Conservation (phyloP, 2,113 vertebrate species). For the Epinephelus fuscoguttatus region DNA sequence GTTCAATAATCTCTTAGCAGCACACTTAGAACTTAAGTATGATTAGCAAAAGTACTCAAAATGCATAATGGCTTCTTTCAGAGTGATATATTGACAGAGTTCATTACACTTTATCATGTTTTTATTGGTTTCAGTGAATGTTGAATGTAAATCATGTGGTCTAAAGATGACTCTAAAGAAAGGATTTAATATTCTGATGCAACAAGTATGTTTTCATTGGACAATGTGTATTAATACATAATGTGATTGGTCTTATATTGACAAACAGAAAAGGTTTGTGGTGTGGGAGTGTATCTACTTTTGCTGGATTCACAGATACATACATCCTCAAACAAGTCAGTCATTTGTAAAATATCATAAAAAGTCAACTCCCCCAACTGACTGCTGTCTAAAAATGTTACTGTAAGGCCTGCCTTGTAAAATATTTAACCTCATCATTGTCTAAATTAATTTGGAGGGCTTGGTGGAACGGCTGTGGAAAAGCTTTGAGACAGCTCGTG, state of each 20-base stretch:
- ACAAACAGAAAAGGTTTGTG: neutral
- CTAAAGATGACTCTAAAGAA: no score
- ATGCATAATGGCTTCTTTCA: no score
- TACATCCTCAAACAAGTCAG: neutral
- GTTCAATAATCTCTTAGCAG: no score
- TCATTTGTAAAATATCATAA: neutral
- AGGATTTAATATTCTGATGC: no score
- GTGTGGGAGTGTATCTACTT: neutral
- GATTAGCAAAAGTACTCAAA: no score
- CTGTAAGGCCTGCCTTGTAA: slow-evolving; percentile 11
- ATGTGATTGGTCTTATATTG: neutral
- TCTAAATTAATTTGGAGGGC: slow-evolving; percentile 47
- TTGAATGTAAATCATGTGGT: no score
- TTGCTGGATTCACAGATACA: neutral
- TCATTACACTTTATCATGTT: no score
- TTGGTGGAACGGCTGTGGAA: slow-evolving; percentile 35
- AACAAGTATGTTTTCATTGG: no score
- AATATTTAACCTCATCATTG: slow-evolving; percentile 51
- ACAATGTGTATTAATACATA: no score
- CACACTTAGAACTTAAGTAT: no score
- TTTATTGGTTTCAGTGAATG: no score
- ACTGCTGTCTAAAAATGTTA: neutral
- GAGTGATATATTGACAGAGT: no score
- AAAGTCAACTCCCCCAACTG: neutral
- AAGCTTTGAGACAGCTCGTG: slow-evolving; percentile 48